phyloP scores from a whole-genome alignment of 2,113 vertebrate species.

The Polyodon spathula region DNA sequence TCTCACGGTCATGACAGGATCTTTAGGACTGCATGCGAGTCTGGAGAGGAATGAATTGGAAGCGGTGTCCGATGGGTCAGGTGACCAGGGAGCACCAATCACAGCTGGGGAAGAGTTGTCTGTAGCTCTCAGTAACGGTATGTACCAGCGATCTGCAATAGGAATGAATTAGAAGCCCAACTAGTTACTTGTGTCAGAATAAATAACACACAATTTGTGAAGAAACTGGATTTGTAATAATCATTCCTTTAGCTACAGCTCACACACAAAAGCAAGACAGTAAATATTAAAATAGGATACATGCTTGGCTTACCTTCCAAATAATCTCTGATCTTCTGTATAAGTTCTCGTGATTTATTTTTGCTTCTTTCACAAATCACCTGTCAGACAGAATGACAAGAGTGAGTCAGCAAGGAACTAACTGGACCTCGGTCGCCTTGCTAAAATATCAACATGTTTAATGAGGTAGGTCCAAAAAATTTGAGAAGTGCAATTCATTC shows the following conservation, averaged over 20 bases:
- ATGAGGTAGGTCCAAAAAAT: too few relatives aligned
- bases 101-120: conserved; percentile 83
- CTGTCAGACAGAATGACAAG: conserved; percentile 44
- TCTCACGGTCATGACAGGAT: conserved; percentile 75
- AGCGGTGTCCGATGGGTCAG: conserved; percentile 60
- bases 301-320: conserved; percentile 72
- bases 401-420: too few relatives aligned
- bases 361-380: conserved; percentile 88
- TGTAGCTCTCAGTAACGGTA: conserved; percentile 82
- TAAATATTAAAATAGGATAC: conserved; percentile 9
- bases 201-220: too few relatives aligned
- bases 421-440: too few relatives aligned
- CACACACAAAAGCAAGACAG: accelerated
- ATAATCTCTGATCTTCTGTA: conserved; percentile 72
- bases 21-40: conserved; percentile 64
- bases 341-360: conserved; percentile 73
- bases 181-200: too few relatives aligned
- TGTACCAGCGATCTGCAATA: conserved; percentile 73
- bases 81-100: conserved; percentile 81
- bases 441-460: too few relatives aligned
- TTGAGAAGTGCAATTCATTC: not conserved
- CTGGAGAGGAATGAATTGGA: conserved; percentile 32
- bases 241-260: too few relatives aligned
- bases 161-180: not conserved
- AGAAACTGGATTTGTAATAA: too few relatives aligned